Conservation (phyloP, 2,113 vertebrate species). For the Vidua macroura region DNA sequence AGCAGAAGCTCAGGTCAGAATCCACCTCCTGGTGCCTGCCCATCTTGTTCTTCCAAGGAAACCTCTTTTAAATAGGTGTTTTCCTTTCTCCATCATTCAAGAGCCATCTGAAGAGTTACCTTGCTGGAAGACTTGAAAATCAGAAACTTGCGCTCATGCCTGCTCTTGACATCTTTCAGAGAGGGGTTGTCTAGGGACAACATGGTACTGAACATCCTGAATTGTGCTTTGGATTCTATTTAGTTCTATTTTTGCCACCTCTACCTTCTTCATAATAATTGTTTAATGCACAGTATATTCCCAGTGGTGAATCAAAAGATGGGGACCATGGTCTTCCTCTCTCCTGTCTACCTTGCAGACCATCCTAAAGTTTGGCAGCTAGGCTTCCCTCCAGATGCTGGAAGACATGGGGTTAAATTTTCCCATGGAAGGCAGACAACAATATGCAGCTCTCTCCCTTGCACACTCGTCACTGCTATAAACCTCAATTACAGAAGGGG, state of each 20-base stretch:
- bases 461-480: neutral
- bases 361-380: neutral
- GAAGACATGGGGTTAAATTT: neutral
- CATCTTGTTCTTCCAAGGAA: neutral
- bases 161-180: neutral
- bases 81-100: neutral
- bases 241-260: neutral
- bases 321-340: neutral
- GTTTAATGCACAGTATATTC: neutral
- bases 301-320: neutral
- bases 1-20: neutral
- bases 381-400: neutral
- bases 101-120: neutral
- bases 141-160: neutral
- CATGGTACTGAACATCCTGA: neutral
- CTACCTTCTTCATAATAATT: neutral
- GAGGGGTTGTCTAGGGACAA: neutral
- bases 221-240: neutral
- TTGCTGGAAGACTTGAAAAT: neutral
- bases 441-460: neutral
- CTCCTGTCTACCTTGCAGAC: neutral
- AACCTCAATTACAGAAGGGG: neutral
- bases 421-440: neutral
- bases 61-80: neutral
- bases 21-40: neutral